Evolutionary conservation across 30 jellyfish, hydroid and myxozoan species (phyloP).

Genomic region (Aurelia aurita complex sp. Pacific): DNA sequence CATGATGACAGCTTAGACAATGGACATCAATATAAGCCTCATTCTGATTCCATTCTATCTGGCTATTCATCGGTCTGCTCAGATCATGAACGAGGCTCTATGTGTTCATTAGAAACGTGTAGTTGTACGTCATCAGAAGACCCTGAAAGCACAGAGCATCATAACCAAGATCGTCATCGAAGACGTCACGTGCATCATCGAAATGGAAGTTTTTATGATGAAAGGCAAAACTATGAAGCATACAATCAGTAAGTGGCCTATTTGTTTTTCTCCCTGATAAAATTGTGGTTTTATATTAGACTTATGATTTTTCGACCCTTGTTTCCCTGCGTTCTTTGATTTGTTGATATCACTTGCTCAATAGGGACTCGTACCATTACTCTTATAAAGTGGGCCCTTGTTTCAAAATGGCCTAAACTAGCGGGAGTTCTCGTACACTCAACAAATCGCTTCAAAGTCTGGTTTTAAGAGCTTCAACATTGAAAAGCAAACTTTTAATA

Average conservation of each 20-base stretch:
- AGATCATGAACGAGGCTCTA: slow-evolving; percentile 53
- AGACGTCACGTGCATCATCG: slow-evolving; percentile 2
- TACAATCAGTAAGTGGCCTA: neutral
- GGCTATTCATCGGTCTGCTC: slow-evolving; percentile 57
- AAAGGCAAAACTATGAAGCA: neutral
- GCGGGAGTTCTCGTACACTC: too few relatives aligned
- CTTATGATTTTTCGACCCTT: too few relatives aligned
- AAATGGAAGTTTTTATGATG: slow-evolving; percentile 37
- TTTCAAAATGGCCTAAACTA: too few relatives aligned
- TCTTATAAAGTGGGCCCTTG: too few relatives aligned
- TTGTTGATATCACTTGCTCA: too few relatives aligned
- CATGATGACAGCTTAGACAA: slow-evolving; percentile 1
- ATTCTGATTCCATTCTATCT: slow-evolving; percentile 52
- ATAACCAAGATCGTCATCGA: neutral
- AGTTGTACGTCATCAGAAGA: slow-evolving; percentile 58
- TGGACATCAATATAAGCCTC: slow-evolving; percentile 43
- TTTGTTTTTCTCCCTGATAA: neutral
- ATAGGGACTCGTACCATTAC: too few relatives aligned
- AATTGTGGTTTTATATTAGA: too few relatives aligned
- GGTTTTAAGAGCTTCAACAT: too few relatives aligned
- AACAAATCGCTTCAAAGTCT: too few relatives aligned
- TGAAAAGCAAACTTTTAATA: too few relatives aligned
- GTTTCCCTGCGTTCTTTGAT: too few relatives aligned
- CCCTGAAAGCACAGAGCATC: slow-evolving; percentile 26
- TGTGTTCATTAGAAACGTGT: slow-evolving; percentile 42